Evolutionary conservation across 2,797 vertebrate genomes (phyloP), one percentile per base, ranked within the genome.

Genomic region (Emydoidea blandingii): DNA sequence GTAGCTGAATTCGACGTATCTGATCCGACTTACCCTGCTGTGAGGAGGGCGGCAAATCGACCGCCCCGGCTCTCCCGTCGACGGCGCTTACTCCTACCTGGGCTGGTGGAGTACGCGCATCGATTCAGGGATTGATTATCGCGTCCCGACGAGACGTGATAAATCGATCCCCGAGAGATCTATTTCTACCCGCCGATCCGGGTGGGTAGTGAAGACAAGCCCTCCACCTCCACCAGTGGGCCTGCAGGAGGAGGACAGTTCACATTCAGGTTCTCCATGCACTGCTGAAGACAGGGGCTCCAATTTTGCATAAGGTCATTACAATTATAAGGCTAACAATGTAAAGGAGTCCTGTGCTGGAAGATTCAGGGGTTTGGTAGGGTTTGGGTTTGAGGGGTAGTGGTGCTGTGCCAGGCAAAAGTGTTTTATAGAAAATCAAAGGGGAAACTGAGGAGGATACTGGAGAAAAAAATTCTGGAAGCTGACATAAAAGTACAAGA

Each of bases 251-350:
- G 90, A 37, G 53, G 10, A 29, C 41, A 25, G 12, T 44, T 41
- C 41, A 76, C 95, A 8, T 62, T 92, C 79, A 72, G 11, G 85
- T 57, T 93, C 87, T 87, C 76, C 10, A 29, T 91, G 91, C 95
- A 31, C 19, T 88, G 21, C 62, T 65, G 44, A 79, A 27, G 16
- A 19, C 18, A 5, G 62, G 34, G 62, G 62, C 34, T 68, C 34
- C 18, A n/a, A 37, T n/a, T n/a, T 27, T 1, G 1, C 83, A 94
- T 95, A 49, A 83, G 65, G 53, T 83, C 2, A 78, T 0, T 2
- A 80, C 72, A 94, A 92, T 56, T 49, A 76, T 90, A 95, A 85
- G 49, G 23, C 7, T 62, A 84, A 86, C 19, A 59, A 18, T 86
- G 74, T 59, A 91, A 83, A 82, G 3, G 4, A 8, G 5, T 23